Conservation (phyloP, 2,113 vertebrate genomes). For the Hypocryptadius cinnamomeus region DNA sequence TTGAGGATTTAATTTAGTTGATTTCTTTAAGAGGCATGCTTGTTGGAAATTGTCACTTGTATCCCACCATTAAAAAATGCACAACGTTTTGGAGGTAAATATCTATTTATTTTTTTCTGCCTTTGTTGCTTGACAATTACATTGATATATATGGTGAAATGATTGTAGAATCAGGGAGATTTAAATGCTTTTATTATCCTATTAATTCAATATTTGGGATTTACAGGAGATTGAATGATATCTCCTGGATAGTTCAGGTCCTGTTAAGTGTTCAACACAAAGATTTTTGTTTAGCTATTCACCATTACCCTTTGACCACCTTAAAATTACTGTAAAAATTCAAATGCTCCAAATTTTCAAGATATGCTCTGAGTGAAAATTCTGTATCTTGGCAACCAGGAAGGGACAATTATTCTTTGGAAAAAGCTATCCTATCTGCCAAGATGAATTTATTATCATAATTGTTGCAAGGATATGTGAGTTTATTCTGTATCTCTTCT, state of each 20-base stretch:
- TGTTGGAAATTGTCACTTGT: neutral
- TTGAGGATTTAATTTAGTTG: neutral
- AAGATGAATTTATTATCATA: conserved; percentile 13
- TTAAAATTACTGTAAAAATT: neutral
- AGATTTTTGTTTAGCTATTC: neutral
- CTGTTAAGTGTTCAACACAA: neutral
- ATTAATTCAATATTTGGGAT: neutral
- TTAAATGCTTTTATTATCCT: neutral
- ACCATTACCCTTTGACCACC: neutral
- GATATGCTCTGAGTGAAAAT: neutral
- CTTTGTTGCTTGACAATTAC: neutral
- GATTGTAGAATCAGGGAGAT: neutral
- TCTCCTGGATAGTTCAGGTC: neutral
- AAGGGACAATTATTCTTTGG: neutral
- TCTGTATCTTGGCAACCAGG: conserved; percentile 14
- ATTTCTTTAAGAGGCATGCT: neutral
- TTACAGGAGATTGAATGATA: neutral
- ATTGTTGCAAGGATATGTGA: neutral
- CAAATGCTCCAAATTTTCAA: neutral
- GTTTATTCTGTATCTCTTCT: conserved; percentile 1
- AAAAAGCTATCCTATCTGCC: neutral
- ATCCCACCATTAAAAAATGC: fast-evolving
- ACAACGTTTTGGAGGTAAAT: neutral
- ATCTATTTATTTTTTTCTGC: neutral
- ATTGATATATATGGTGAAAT: neutral